Evolutionary conservation across 2,888 invertebrate species (phyloP), one percentile per base, ranked within the genome.

Genomic region (Lithophane ornitopus): DNA sequence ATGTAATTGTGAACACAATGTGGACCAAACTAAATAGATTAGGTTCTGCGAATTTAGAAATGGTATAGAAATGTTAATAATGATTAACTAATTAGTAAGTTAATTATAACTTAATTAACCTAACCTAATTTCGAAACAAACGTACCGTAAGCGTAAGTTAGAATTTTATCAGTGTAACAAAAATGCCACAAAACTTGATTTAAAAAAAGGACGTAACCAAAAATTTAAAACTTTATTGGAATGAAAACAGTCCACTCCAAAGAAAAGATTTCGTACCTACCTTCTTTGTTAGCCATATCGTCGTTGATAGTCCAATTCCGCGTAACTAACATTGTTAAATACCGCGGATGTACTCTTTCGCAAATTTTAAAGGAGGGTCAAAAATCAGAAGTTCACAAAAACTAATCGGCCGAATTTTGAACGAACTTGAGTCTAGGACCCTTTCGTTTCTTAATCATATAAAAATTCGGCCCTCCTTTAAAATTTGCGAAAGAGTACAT

Each of bases 1-100:
- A 67, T 49, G 34, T 58, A 39, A 78, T 74, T 80, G 65, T 80
- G 34, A 78, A 73, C 41, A 63, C 80, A 65, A 65, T 46, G 46
- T 63, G 7, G 11, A 58, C 26, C 44, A 78, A 80, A 65, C 58
- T 65, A 72, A 65, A 73, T 52, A 62, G 46, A 70, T 79, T 76
- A 62, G 6, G 8, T 41, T 41, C 19, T 16, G n/a, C 3, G 11
- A 41, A 79, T 61, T 73, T 39, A 44, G 9, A 65, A 74, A 49
- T 52, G 14, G 26, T 70, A 44, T 34, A 26, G n/a, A 52, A 59
- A 62, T 62, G n/a, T 7, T 58, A 44, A 34, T 58, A 65, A 58
- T 58, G 7, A 65, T 73, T 73, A 22, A 14, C 1, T 59, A 14
- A 52, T 77, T 72, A 44, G 2, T 56, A 26, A 26, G n/a, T 41